Base-by-base conservation (phyloP, 2,797 vertebrate genomes). In the Anguilla pacifica region DNA sequence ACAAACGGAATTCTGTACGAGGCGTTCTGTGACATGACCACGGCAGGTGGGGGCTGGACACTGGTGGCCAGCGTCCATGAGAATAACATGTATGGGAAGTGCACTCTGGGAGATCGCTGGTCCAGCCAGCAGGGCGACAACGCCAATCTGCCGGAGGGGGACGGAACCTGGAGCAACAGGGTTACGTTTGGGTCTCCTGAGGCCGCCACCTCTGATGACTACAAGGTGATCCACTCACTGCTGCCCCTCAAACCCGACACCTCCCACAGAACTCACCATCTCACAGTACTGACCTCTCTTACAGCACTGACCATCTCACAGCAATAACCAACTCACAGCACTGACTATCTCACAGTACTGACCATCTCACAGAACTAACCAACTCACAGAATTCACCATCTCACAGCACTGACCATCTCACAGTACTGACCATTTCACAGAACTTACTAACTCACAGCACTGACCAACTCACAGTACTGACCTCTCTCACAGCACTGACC, bases 41-140 rank as follows among this genome's bases (percentile, higher is more conserved):
- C 93, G 4, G 57, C 25, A 0, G 88, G 91, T 11, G 93, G 92
- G 0, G 90, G 93, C 84, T 94, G 93, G 93, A 94, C 92, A 10
- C 88, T 95, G 74, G 92, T 94, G 79, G 92, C 92, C 82, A 94
- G 93, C 0, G 49, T 94, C 9, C 92, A 94, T 0, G 93, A 97
- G 90, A 96, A 95, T 91, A 89, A 89, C 57, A 0, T 92, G 31
- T 0, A 1, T n/a, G 95, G 95, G 25, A 94, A 87, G 88, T 95
- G 94, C 89, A 94, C 91, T 0, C 3, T 28, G 2, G 95, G 94
- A 0, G 93, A 96, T 35, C 91, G 89, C 84, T 96, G 95, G 94
- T 94, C 94, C 87, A 96, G 94, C 86, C 94, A 96, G 72, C 94
- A 95, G 83, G 94, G 95, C 0, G 93, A 2, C 84, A 72, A 59